A percentile compares a stretch with the other conserved stretches of the same genome.
Evolutionary conservation across 2,888 invertebrate species (phyloP).

Genomic region (Cybosia mesomella): DNA sequence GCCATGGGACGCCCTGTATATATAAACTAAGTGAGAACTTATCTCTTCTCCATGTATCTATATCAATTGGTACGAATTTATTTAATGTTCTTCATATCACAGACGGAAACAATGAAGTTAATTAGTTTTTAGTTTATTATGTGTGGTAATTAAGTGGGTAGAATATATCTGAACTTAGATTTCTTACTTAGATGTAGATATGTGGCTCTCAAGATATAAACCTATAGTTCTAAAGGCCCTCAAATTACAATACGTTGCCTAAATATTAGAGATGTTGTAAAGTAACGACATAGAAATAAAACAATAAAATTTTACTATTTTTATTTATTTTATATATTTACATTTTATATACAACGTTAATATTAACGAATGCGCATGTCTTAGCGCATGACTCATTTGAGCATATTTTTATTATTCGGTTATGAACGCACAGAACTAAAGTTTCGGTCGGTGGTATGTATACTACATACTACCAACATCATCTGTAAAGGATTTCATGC

Average conservation of each 20-base stretch:
- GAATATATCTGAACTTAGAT: constrained; percentile 13
- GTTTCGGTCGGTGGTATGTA: background rate
- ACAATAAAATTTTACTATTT: constrained; percentile 72
- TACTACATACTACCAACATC: too few relatives aligned
- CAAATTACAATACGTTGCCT: too few relatives aligned
- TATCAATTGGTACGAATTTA: background rate
- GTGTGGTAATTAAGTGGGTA: constrained; percentile 29
- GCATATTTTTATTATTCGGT: constrained; percentile 64
- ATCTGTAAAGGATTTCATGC: background rate
- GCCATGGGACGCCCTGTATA: too few relatives aligned
- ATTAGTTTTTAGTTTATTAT: constrained; percentile 41
- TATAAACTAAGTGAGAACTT: too few relatives aligned
- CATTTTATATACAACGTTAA: constrained; percentile 84
- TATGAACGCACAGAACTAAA: constrained; percentile 42
- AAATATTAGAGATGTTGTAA: background rate
- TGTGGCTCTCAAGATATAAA: too few relatives aligned
- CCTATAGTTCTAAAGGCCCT: too few relatives aligned
- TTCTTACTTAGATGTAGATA: too few relatives aligned
- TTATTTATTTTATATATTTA: constrained; percentile 83
- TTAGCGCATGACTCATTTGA: constrained; percentile 74
- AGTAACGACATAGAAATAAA: constrained; percentile 26
- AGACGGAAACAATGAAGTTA: constrained; percentile 44
- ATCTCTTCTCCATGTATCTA: too few relatives aligned
- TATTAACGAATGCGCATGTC: constrained; percentile 70
- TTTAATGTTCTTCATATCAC: constrained; percentile 21